Evolutionary conservation across 2,888 invertebrate genomes (phyloP), one percentile per base, ranked within the genome.

Genomic region (Aethes cnicana): DNA sequence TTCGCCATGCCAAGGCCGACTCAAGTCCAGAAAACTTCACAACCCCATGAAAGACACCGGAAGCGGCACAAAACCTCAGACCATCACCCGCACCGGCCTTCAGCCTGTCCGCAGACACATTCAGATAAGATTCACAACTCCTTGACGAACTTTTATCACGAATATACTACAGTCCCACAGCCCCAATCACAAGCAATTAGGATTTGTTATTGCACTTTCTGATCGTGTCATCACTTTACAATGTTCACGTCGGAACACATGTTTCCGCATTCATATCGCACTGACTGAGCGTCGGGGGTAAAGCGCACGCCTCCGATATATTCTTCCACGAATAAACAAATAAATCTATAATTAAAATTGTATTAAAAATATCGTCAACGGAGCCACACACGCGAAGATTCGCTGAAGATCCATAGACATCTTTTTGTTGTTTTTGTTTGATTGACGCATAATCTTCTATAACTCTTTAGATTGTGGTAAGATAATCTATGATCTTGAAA

Each of bases 161-260:
- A 61, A 50, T 50, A 41, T 62, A 64, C 61, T 59, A 64, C 53
- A 68, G 61, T 70, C 61, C 59, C 64, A 63, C 55, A 63, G 57
- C 66, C 66, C 58, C 64, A 70, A 72, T 61, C 56, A 62, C 56
- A 68, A 64, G 71, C 77, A 77, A 74, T 78, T 72, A 72, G 57
- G 81, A 77, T 79, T 85, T 86, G 85, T 85, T 84, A 85, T 84
- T 81, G 69, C 72, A 83, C 68, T 66, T 58, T 66, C 62, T 57
- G 59, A 57, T 62, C 66, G 64, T 72, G 73, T 73, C 76, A 73
- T 73, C 69, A 77, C 70, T 68, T 71, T 73, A 69, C 64, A 66
- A 86, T 85, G 74, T 87, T 81, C 80, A 86, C 87, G 84, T 86
- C 86, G 76, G 79, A 86, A 88, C 87, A 88, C 87, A 88, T 86